Percentiles rank a stretch among this genome's conserved stretches.
Conservation (phyloP, 2,797 vertebrate species). For the Notolepis coatsorum region DNA sequence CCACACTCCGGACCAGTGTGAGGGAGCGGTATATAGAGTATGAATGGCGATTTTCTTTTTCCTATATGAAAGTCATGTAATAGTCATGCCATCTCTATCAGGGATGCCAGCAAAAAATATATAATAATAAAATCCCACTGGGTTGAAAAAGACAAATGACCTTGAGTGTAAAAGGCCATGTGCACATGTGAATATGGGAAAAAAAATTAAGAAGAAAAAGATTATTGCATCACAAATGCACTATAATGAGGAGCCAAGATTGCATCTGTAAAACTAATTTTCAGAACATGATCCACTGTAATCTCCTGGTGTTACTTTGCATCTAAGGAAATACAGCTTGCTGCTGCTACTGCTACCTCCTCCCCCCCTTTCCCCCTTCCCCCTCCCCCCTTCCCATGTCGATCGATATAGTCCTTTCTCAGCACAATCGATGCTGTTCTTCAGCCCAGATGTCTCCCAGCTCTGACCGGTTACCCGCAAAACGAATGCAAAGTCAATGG, state of each 20-base stretch:
- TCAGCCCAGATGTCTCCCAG: no score
- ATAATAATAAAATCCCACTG: slow-evolving; percentile 36
- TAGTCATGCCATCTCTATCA: slow-evolving; percentile 35
- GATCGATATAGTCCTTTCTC: no score
- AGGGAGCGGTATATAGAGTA: slow-evolving; percentile 14
- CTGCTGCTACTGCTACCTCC: no score
- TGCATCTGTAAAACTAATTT: background rate
- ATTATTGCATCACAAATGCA: background rate
- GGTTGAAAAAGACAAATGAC: slow-evolving; percentile 15
- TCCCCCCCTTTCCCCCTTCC: no score
- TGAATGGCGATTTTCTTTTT: no score
- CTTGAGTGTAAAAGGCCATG: slow-evolving; percentile 13
- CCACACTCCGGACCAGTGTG: slow-evolving; percentile 33
- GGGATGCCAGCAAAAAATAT: slow-evolving; percentile 10
- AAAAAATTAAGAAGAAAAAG: slow-evolving; percentile 7
- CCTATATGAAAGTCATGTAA: slow-evolving; percentile 39
- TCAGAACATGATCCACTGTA: background rate
- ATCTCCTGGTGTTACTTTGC: background rate
- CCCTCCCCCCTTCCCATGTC: no score
- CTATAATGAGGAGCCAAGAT: background rate
- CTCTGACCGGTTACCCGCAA: no score
- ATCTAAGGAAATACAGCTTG: background rate
- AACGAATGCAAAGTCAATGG: no score
- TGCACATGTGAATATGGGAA: slow-evolving; percentile 9
- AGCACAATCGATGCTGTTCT: no score